phyloP scores from a whole-genome alignment of 2,888 invertebrate species.

The Ormyrus pomaceus region DNA sequence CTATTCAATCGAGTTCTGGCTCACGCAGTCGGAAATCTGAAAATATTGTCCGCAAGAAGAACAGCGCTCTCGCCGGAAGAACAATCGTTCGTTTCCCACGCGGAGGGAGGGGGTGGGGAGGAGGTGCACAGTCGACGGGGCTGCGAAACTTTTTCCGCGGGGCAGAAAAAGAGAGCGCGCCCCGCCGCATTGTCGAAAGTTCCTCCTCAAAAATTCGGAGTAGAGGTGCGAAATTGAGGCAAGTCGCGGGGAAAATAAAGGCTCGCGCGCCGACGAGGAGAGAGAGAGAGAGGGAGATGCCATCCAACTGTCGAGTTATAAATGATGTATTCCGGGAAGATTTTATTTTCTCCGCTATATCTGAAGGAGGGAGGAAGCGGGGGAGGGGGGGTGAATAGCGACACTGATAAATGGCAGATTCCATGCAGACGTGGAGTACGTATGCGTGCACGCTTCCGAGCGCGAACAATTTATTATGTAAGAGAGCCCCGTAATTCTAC shows the following conservation, averaged over 20 bases:
- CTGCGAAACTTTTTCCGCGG: too few relatives aligned
- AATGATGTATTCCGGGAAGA: slow-evolving; percentile 40
- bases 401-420: slow-evolving; percentile 51
- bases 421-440: slow-evolving; percentile 23
- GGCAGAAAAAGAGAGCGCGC: too few relatives aligned
- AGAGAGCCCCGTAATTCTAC: slow-evolving; percentile 46
- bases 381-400: slow-evolving; percentile 27
- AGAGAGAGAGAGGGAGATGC: background rate
- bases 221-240: too few relatives aligned
- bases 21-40: too few relatives aligned
- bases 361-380: background rate
- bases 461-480: slow-evolving; percentile 47
- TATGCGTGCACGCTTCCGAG: slow-evolving; percentile 5
- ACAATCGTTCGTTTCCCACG: background rate
- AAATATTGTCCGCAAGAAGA: background rate
- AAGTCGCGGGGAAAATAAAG: too few relatives aligned
- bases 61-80: background rate
- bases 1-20: too few relatives aligned
- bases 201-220: too few relatives aligned
- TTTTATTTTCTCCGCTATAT: slow-evolving; percentile 43
- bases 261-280: too few relatives aligned
- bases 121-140: too few relatives aligned
- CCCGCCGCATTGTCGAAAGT: too few relatives aligned
- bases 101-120: too few relatives aligned
- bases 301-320: slow-evolving; percentile 48